Conservation (phyloP, 2,888 invertebrate genomes). For the Ypsolopha sequella region DNA sequence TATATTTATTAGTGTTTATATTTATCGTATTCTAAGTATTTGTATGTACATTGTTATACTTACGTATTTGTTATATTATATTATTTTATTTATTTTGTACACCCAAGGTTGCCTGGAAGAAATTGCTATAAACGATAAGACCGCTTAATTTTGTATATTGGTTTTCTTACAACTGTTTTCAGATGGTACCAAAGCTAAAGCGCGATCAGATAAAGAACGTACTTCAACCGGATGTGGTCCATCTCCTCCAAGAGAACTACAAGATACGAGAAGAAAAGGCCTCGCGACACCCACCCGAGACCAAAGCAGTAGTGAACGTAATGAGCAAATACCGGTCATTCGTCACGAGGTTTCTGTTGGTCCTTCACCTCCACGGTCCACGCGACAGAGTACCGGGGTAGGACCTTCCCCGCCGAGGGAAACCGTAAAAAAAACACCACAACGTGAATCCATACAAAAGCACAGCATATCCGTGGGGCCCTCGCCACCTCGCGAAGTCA, state of each 20-base stretch:
- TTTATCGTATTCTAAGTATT: too few species aligned
- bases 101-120: too few species aligned
- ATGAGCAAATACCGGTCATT: conserved; percentile 11
- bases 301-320: conserved; percentile 20
- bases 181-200: conserved; percentile 25
- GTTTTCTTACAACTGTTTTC: too few species aligned
- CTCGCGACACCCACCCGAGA: neutral
- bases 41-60: too few species aligned
- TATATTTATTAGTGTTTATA: too few species aligned
- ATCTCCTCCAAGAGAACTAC: conserved; percentile 68
- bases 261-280: neutral
- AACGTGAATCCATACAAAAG: conserved; percentile 17
- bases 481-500: conserved; percentile 39
- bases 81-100: too few species aligned
- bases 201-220: conserved; percentile 38
- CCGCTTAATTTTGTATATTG: too few species aligned
- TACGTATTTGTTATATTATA: too few species aligned
- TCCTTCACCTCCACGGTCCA: conserved; percentile 50
- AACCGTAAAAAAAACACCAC: conserved; percentile 4
- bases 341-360: conserved; percentile 54
- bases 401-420: conserved; percentile 22
- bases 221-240: conserved; percentile 74
- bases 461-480: conserved; percentile 50
- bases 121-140: too few species aligned
- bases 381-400: conserved; percentile 13